These are phyloP conservation scores for Drosophila glabriapex DNA, from an alignment of 2,888 invertebrate genomes.

Conservation along the genomic window DNA sequence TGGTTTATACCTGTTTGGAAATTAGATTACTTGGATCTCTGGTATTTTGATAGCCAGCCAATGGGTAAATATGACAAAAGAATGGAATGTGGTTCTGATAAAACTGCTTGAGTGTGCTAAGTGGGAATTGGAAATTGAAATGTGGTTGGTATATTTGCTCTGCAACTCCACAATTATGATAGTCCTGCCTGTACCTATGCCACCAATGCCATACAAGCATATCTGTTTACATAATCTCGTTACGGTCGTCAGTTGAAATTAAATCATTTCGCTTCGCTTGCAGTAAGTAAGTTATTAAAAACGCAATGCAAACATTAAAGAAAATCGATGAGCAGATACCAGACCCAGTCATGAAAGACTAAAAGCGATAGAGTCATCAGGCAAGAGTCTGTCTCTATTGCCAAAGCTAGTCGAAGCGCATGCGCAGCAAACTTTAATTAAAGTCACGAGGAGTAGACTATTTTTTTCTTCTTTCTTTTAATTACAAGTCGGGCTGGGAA, in stretches of 20 bases:
- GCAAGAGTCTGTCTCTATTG: conserved; percentile 12
- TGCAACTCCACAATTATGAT: background rate
- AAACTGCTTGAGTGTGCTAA: background rate
- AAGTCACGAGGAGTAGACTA: conserved; percentile 35
- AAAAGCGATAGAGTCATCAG: conserved; percentile 55
- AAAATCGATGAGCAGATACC: conserved; percentile 42
- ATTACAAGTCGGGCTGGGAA: conserved; percentile 44
- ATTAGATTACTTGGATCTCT: conserved; percentile 49
- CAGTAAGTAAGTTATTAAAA: conserved; percentile 49
- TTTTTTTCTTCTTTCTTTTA: conserved; percentile 42
- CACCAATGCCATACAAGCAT: background rate
- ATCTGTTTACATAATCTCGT: background rate
- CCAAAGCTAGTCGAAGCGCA: conserved; percentile 18
- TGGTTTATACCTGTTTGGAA: conserved; percentile 50
- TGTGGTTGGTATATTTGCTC: conserved; percentile 8
- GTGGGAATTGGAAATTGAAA: conserved; percentile 1
- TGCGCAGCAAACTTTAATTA: conserved; percentile 59
- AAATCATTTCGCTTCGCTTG: conserved; percentile 2
- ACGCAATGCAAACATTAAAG: conserved; percentile 48
- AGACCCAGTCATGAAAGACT: background rate
- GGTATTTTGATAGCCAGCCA: conserved; percentile 22
- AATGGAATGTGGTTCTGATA: background rate
- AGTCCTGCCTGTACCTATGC: background rate
- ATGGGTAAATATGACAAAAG: conserved; percentile 40
- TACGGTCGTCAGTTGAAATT: conserved; percentile 7